Evolutionary conservation across 2,797 vertebrate genomes (phyloP), one percentile per base, ranked within the genome.

Genomic region (Syngnathus acus): DNA sequence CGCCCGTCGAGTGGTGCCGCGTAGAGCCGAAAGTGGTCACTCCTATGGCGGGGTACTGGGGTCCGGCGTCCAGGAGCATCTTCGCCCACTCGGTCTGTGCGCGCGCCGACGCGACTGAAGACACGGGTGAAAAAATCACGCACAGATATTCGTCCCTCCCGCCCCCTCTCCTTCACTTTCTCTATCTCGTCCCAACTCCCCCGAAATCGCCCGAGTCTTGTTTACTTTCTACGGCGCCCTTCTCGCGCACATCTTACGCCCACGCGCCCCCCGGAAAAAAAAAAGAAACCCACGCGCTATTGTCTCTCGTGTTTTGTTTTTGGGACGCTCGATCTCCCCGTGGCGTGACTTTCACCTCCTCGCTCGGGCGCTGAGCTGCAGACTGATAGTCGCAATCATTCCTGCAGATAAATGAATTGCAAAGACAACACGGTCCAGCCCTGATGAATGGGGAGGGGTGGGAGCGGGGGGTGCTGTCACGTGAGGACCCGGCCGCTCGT

Each of bases 401-500:
- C 95, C 96, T 98, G 96, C 95, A 98, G 96, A 99, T 99, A 99
- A 99, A 99, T 99, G 96, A 99, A 99, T 98, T 98, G 96, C 95
- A 98, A 97, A 94, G 95, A 98, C 94, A 95, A 97, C 96, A 97
- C 94, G 92, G 93, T 94, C 94, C 95, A 91, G 92, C 96, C 95
- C 94, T 95, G 95, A 96, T 98, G 96, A 96, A 99, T 98, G 96
- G 93, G 92, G 93, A 92, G 91, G 93, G 91, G 92, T 93, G 82
- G 4, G 32, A 1, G 8, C 5, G 59, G 39, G 39, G 39, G 23
- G 94, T 23, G 94, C 86, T 63, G 91, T 92, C 93, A 95, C 86
- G 93, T 97, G 93, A 83, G 60, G 13, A 63, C 67, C 66, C 77
- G 81, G 90, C 83, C 75, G 79, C 72, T 64, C 72, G 68, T 80